phyloP scores from a whole-genome alignment of 2,113 vertebrate species.

The Dipodomys ordii region DNA sequence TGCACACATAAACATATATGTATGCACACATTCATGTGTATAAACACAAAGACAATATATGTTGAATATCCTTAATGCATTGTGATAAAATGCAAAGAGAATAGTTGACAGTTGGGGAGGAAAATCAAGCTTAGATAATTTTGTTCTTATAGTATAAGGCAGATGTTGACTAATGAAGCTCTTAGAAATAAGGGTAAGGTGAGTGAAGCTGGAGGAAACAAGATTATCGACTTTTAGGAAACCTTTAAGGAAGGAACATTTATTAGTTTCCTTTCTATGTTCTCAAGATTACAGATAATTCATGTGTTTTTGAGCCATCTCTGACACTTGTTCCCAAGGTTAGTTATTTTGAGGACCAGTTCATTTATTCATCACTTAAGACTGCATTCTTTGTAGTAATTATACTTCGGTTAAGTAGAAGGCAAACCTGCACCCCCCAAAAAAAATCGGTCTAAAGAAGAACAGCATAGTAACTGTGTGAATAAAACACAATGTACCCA shows the following conservation, averaged over 20 bases:
- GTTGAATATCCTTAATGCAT: background rate
- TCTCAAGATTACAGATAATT: background rate
- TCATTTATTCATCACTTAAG: background rate
- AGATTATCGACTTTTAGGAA: background rate
- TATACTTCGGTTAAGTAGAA: background rate
- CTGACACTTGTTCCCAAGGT: background rate
- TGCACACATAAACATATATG: too few relatives aligned
- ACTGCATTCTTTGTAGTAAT: background rate
- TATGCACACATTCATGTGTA: too few relatives aligned
- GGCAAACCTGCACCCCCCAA: slow-evolving; percentile 15
- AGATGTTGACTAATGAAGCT: background rate
- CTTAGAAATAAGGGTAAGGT: background rate
- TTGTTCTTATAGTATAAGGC: background rate
- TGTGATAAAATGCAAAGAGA: background rate
- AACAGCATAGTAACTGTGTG: background rate
- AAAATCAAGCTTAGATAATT: background rate
- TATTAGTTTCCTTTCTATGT: slow-evolving; percentile 6
- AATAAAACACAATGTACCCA: background rate
- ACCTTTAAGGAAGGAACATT: background rate
- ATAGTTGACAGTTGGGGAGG: background rate
- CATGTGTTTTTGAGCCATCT: slow-evolving; percentile 7
- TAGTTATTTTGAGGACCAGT: slow-evolving; percentile 49
- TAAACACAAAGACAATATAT: background rate
- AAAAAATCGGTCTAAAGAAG: background rate
- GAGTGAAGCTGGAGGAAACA: background rate